Evolutionary conservation across 1,140 invertebrate genomes (phyloP).

Genomic region (Leptopilina boulardi): DNA sequence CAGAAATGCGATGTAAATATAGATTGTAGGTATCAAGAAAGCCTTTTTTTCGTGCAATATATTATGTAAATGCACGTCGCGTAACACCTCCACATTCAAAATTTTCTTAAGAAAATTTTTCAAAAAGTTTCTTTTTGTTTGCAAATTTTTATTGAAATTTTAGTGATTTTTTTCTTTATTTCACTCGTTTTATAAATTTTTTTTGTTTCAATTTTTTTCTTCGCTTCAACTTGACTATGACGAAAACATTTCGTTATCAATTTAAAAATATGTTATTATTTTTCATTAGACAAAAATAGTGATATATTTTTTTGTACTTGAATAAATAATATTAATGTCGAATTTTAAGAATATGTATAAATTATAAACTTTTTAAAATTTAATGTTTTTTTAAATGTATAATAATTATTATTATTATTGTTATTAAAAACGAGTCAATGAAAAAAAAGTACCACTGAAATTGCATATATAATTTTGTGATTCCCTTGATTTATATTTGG

Average conservation of each 20-base stretch:
- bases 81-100: constrained; percentile 5
- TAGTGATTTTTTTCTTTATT: neutral
- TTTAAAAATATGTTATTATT: too few species aligned
- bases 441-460: neutral
- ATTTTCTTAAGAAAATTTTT: neutral
- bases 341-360: too few species aligned
- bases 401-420: too few species aligned
- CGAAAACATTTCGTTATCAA: too few species aligned
- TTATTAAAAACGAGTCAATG: neutral
- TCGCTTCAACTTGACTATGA: too few species aligned
- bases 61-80: neutral
- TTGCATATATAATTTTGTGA: neutral
- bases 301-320: neutral
- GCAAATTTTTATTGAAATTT: neutral
- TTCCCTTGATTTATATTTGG: neutral
- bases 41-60: neutral
- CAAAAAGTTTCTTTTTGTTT: neutral
- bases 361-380: too few species aligned
- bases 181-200: neutral
- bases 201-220: too few species aligned
- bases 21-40: neutral
- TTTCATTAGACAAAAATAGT: too few species aligned
- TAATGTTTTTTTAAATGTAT: too few species aligned
- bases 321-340: neutral
- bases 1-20: neutral